A percentile compares a stretch with the other conserved stretches of the same genome.
Evolutionary conservation across 1,140 invertebrate genomes (phyloP).

Genomic region (Trinorchestia longiramus): DNA sequence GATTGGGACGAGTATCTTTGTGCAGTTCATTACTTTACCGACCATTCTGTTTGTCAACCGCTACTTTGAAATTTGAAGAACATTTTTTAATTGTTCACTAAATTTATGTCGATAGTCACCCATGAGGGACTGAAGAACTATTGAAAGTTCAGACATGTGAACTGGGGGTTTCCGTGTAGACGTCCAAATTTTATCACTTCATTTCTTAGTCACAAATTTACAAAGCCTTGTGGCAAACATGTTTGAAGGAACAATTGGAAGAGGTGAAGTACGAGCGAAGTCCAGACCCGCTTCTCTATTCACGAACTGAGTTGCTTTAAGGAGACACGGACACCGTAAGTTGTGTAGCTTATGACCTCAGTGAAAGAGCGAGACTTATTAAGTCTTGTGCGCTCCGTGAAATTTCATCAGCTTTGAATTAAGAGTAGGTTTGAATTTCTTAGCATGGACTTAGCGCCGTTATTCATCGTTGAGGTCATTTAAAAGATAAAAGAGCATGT

Average conservation of each 20-base stretch:
- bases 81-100: background rate
- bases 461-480: background rate
- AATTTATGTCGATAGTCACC: background rate
- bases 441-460: background rate
- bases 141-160: background rate
- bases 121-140: background rate
- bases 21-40: background rate
- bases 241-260: background rate
- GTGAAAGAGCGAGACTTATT: constrained; percentile 14
- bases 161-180: background rate
- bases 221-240: background rate
- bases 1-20: background rate
- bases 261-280: no score
- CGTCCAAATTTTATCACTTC: background rate
- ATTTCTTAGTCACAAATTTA: background rate
- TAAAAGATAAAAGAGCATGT: background rate
- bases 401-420: constrained; percentile 5
- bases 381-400: background rate
- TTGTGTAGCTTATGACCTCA: background rate
- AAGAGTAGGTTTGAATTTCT: background rate
- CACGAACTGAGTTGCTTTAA: background rate
- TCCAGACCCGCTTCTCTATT: background rate
- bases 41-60: background rate
- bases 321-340: background rate
- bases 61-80: background rate